Conservation (phyloP, 2,797 vertebrate genomes). For the Acrossocheilus wenchowensis region DNA sequence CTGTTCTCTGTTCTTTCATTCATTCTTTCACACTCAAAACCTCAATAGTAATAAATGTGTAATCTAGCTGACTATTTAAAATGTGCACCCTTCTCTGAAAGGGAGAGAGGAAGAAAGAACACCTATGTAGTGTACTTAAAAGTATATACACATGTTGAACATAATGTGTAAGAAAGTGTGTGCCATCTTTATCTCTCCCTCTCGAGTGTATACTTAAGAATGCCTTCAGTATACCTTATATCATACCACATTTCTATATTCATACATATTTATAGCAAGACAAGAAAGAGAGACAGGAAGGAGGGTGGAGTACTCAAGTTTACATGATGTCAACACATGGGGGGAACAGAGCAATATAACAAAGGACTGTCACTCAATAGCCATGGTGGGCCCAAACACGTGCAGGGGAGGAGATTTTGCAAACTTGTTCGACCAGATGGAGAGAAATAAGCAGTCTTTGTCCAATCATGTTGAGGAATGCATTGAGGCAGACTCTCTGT, state of each 20-base stretch:
- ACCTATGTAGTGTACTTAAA: constrained; percentile 62
- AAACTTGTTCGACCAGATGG: constrained; percentile 48
- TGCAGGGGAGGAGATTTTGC: constrained; percentile 56
- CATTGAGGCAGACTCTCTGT: constrained; percentile 70
- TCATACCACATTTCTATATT: constrained; percentile 58
- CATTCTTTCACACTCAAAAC: constrained; percentile 23
- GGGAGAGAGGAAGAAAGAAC: constrained; percentile 25
- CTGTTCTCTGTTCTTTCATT: constrained; percentile 11
- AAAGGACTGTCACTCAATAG: constrained; percentile 59
- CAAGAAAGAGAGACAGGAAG: constrained; percentile 53
- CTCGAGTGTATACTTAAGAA: constrained; percentile 32
- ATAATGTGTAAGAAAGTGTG: constrained; percentile 37
- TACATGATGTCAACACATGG: constrained; percentile 55
- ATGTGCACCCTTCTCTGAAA: constrained; percentile 57
- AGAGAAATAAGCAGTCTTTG: background rate
- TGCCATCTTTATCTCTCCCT: constrained; percentile 43
- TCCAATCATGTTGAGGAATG: constrained; percentile 71
- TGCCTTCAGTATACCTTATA: constrained; percentile 45
- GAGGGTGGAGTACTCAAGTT: constrained; percentile 50
- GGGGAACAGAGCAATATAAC: constrained; percentile 57
- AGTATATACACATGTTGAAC: constrained; percentile 59
- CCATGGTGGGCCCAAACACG: constrained; percentile 54
- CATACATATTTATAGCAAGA: constrained; percentile 71
- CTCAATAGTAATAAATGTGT: constrained; percentile 32
- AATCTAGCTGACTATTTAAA: constrained; percentile 31